Conservation (phyloP, 2,797 vertebrate species). For the Neolamprologus multifasciatus region DNA sequence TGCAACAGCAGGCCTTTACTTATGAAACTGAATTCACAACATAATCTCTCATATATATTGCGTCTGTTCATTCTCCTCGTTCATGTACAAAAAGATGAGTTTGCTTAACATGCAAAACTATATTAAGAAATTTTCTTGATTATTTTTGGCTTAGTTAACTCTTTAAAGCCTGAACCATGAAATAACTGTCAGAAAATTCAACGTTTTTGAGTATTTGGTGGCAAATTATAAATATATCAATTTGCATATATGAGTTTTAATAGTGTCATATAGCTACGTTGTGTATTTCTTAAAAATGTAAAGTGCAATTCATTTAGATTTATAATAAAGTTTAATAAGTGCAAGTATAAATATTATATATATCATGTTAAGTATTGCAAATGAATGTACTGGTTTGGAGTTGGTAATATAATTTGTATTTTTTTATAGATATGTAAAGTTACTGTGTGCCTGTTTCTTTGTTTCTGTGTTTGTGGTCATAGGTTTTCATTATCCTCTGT, state of each 20-base stretch:
- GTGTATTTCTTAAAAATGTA: neutral
- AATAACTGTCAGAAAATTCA: neutral
- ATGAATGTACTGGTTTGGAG: neutral
- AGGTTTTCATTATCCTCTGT: constrained; percentile 97
- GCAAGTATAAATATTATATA: neutral
- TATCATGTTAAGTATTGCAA: neutral
- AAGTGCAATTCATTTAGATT: neutral
- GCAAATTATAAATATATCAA: fast-evolving
- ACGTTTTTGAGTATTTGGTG: fast-evolving
- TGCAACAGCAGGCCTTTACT: neutral
- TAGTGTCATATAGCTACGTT: fast-evolving
- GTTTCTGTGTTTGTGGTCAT: neutral
- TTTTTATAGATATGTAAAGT: neutral
- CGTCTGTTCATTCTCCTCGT: neutral
- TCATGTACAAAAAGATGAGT: neutral
- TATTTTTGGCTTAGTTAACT: neutral
- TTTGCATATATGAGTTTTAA: neutral
- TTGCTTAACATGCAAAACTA: neutral
- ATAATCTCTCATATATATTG: neutral
- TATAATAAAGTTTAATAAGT: neutral
- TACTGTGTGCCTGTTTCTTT: neutral
- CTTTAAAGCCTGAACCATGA: neutral
- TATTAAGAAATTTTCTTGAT: neutral
- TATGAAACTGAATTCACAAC: neutral
- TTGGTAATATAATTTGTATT: neutral